Base-by-base conservation (phyloP, 2,797 vertebrate genomes). In the Emydoidea blandingii region DNA sequence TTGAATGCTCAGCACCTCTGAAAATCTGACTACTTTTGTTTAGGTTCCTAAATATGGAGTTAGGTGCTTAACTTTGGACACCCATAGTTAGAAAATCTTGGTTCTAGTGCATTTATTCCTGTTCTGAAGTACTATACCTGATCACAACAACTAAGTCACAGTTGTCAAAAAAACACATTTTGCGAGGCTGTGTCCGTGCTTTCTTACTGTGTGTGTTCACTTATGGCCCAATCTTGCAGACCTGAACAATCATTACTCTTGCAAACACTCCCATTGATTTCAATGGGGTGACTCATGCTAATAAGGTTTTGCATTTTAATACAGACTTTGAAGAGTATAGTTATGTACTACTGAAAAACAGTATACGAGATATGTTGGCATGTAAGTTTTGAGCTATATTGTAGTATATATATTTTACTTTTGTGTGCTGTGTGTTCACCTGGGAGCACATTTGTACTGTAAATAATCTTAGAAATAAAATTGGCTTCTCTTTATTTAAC, bases 391-490 rank as follows among this genome's bases (percentile, higher is more conserved):
- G 47, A 92, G 81, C 83, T 80, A 47, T 81, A 3, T 4, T 29
- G 9, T 84, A 88, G 83, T 15, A n/a, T 27, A 21, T 57, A 44
- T n/a, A 82, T 53, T 80, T 97, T 37, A 21, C 93, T 91, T 92
- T 81, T 92, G 29, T 76, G 56, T 95, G 79, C 1, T 91, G 65
- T 81, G 93, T 82, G 44, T 81, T 89, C 88, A 87, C 95, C 96
- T 91, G 88, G 65, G 86, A 96, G 81, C 12, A 59, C 80, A 92
- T 90, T 86, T 82, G 96, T 97, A 97, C 96, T 97, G 94, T 96
- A 96, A 96, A 95, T 95, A 97, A 96, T 96, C 93, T 97, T 92
- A 96, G 87, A 92, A 96, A 91, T 80, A 87, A 87, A 62, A 62
- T 62, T 34, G 59, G 29, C 59, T 31, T 62, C 78, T 82, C 85